These are phyloP conservation scores for Diplazon laetatorius DNA, from an alignment of 2,888 invertebrate species.

Conservation along the genomic window DNA sequence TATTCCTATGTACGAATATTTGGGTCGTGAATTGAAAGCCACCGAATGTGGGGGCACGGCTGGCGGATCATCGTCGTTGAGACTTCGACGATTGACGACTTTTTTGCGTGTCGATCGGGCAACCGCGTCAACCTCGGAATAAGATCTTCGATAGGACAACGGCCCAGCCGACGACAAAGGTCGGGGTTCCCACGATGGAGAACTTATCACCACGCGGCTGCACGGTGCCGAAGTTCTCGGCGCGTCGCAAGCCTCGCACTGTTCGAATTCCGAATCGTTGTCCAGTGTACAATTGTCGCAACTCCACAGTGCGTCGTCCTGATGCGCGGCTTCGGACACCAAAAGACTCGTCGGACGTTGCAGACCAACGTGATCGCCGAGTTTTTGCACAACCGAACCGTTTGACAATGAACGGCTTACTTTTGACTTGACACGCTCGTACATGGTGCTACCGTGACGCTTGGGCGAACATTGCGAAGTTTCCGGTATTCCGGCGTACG, in stretches of 20 bases:
- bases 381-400: conserved; percentile 86
- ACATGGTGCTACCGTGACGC: conserved; percentile 82
- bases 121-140: conserved; percentile 81
- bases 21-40: conserved; percentile 79
- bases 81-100: conserved; percentile 80
- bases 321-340: conserved; percentile 83
- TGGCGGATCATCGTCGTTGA: conserved; percentile 85
- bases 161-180: conserved; percentile 79
- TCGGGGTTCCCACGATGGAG: conserved; percentile 82
- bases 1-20: conserved; percentile 79
- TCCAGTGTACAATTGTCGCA: conserved; percentile 90
- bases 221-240: conserved; percentile 85
- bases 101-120: conserved; percentile 83
- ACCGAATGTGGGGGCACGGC: conserved; percentile 83
- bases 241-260: conserved; percentile 90
- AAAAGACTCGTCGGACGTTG: conserved; percentile 85
- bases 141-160: conserved; percentile 81
- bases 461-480: conserved; percentile 83
- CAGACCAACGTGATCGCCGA: conserved; percentile 82
- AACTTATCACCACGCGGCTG: conserved; percentile 82
- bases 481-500: conserved; percentile 74
- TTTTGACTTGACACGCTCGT: conserved; percentile 83
- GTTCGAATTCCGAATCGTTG: conserved; percentile 86
- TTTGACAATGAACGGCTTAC: conserved; percentile 87
- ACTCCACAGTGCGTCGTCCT: conserved; percentile 84